These are phyloP conservation scores for Crotophaga sulcirostris DNA, from an alignment of 2,113 vertebrate genomes.

Conservation along the genomic window DNA sequence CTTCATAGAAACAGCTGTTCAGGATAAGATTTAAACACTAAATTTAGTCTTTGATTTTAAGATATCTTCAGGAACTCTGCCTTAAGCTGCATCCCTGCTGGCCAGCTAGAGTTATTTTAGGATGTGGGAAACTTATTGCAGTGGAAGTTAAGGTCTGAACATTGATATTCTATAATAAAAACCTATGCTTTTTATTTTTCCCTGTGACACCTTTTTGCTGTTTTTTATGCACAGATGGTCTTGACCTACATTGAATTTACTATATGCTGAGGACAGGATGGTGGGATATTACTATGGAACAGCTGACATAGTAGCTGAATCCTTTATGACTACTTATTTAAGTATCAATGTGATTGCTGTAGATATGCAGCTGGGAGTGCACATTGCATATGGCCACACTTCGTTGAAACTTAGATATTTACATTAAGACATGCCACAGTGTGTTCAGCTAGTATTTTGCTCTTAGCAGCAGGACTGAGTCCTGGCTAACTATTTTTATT, in stretches of 20 bases:
- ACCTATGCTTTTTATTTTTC: not conserved
- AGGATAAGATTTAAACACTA: not conserved
- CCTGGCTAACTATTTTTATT: not conserved
- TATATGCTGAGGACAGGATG: not conserved
- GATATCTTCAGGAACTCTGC: not conserved
- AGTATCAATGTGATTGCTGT: not conserved
- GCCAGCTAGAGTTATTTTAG: not conserved
- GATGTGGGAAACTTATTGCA: not conserved
- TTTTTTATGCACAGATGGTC: not conserved
- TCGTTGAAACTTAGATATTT: not conserved
- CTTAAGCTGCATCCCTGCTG: not conserved
- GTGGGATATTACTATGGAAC: not conserved
- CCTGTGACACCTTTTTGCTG: not conserved
- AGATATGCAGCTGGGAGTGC: not conserved
- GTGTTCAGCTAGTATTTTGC: not conserved
- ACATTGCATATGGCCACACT: rapidly evolving
- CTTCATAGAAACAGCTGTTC: not conserved
- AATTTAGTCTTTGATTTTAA: not conserved
- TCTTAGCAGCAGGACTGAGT: not conserved
- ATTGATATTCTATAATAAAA: not conserved
- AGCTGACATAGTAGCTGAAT: not conserved
- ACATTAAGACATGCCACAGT: not conserved
- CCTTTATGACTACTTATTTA: not conserved
- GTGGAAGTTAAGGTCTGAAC: not conserved
- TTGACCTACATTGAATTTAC: not conserved